These are phyloP conservation scores for Poeciliopsis gracilis DNA, from an alignment of 2,797 vertebrate species.

Conservation along the genomic window DNA sequence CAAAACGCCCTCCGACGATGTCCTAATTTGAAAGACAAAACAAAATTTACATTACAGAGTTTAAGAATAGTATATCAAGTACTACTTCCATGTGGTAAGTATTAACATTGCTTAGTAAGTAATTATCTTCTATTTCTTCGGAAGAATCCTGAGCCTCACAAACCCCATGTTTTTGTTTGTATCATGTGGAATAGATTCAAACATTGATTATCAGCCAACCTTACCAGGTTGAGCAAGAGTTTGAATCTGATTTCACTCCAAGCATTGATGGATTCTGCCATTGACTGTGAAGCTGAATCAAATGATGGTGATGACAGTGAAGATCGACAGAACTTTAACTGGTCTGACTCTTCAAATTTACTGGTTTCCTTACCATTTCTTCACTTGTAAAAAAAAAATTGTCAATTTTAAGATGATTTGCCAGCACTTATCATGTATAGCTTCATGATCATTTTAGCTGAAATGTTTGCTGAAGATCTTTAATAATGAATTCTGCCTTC, in stretches of 20 bases:
- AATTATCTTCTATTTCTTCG: not conserved
- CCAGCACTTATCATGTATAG: not conserved
- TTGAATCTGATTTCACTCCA: not conserved
- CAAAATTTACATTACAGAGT: not conserved
- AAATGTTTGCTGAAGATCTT: not conserved
- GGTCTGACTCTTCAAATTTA: not conserved
- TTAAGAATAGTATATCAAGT: conserved; percentile 14
- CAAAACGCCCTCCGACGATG: conserved; percentile 93
- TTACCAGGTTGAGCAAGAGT: not conserved
- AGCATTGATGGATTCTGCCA: not conserved
- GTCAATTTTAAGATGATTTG: not conserved
- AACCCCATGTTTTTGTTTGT: not conserved
- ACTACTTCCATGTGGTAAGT: not conserved
- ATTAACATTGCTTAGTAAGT: not conserved
- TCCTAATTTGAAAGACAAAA: conserved; percentile 80
- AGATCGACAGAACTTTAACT: not conserved
- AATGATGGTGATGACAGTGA: not conserved
- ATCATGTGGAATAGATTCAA: not conserved
- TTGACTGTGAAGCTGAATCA: not conserved
- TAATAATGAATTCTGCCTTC: not conserved
- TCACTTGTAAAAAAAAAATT: not conserved
- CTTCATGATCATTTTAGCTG: not conserved
- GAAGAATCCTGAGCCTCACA: not conserved
- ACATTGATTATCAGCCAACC: not conserved
- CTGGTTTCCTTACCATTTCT: not conserved